Evolutionary conservation across 2,797 vertebrate species (phyloP), one percentile per base, ranked within the genome.

Genomic region (Leptoclinus maculatus): DNA sequence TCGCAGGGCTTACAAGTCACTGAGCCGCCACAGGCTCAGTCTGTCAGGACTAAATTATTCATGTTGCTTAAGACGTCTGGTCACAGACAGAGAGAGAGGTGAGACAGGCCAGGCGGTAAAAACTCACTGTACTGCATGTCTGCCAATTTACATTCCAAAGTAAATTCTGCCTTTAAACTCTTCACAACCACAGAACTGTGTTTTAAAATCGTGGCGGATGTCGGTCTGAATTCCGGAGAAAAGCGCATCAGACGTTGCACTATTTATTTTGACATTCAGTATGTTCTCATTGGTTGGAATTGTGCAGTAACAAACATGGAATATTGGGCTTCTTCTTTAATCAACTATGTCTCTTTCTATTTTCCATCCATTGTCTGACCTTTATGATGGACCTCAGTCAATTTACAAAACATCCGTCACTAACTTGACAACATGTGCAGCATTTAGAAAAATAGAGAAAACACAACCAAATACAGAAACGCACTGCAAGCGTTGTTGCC

Each of bases 11-110:
- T 66, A 76, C 83, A 82, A 88, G 51, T 70, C 65, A 82, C 83
- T 80, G 84, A 89, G 80, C 82, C 64, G 63, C 85, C 83, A 64
- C 77, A 79, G 83, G 73, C 71, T 87, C 86, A 68, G 82, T 89
- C 83, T 77, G 78, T 88, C 88, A 78, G 56, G 69, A 56, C 73
- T 94, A 69, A 93, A 94, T 94, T 87, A 92, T 93, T 91, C 39
- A 93, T 92, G 83, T 81, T 49, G 79, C 73, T 89, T 83, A 82
- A 83, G 80, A 85, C n/a, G 78, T 85, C 81, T 85, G 79, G 83
- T 79, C 80, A 71, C 62, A 73, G 70, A 74, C 57, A 53, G 25
- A 41, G 56, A 74, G 66, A 41, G 67, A 76, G 67, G 59, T 74
- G 62, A 80, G 58, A 68, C 25, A 39, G 39, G n/a, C 19, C 12